Conservation (phyloP, 2,888 invertebrate genomes). For the Diplolepis rosae region DNA sequence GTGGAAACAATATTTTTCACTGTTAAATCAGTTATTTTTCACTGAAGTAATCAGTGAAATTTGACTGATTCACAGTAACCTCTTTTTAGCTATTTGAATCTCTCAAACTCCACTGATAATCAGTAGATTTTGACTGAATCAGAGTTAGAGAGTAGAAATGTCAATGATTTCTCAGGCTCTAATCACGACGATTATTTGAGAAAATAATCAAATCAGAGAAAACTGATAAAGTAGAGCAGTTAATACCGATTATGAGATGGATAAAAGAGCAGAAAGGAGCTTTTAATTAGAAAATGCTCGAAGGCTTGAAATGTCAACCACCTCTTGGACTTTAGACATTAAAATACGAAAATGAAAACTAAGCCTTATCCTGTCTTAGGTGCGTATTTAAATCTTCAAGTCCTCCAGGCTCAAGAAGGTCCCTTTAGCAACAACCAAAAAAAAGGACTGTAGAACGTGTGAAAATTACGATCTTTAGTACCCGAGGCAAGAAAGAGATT, state of each 20-base stretch:
- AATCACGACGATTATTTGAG: too few species aligned
- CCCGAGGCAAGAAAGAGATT: not conserved
- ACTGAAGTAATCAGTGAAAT: too few species aligned
- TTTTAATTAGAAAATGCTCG: not conserved
- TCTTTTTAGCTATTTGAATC: too few species aligned
- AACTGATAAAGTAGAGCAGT: not conserved
- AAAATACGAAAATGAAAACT: not conserved
- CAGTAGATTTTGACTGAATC: too few species aligned
- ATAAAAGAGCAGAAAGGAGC: not conserved
- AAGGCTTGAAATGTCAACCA: not conserved
- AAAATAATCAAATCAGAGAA: too few species aligned
- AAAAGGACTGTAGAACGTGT: not conserved
- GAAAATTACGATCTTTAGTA: not conserved
- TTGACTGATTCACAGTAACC: too few species aligned
- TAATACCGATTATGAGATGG: not conserved
- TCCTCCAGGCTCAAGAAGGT: not conserved
- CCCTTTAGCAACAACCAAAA: not conserved
- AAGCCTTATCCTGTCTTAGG: not conserved
- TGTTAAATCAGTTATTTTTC: too few species aligned
- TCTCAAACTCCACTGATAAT: too few species aligned
- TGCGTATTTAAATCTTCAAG: not conserved
- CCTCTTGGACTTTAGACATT: not conserved
- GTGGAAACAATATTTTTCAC: too few species aligned
- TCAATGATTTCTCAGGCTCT: too few species aligned
- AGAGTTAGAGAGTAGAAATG: too few species aligned